A percentile compares a stretch with the other conserved stretches of the same genome.
phyloP scores from a whole-genome alignment of 2,888 invertebrate genomes.

The Nudaria mundana region DNA sequence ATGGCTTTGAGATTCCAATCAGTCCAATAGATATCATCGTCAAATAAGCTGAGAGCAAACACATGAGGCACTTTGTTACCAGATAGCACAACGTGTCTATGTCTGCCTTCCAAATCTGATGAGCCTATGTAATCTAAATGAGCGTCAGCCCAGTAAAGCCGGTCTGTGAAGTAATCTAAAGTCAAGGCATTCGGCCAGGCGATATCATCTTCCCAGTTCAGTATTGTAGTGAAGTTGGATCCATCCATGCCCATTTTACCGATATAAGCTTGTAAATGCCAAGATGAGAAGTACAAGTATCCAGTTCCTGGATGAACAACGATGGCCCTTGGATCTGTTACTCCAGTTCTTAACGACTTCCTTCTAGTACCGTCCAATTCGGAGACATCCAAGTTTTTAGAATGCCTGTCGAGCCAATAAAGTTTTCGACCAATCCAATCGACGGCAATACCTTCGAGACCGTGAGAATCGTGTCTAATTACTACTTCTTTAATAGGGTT shows the following conservation, averaged over 20 bases:
- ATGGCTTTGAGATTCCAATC: constrained; percentile 99
- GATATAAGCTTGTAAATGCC: constrained; percentile 97
- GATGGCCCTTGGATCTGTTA: constrained; percentile 96
- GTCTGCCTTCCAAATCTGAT: constrained; percentile 94
- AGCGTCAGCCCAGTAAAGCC: constrained; percentile 98
- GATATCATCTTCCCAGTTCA: constrained; percentile 96
- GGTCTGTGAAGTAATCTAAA: constrained; percentile 97
- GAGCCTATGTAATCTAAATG: constrained; percentile 98
- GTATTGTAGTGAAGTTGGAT: constrained; percentile 91
- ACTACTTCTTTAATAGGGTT: constrained; percentile 89
- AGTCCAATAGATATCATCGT: constrained; percentile 97
- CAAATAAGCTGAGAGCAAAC: constrained; percentile 96
- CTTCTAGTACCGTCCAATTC: constrained; percentile 95
- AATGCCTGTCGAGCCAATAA: constrained; percentile 98
- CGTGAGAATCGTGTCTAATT: constrained; percentile 95
- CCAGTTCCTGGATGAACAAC: constrained; percentile 97
- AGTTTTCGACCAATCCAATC: constrained; percentile 98
- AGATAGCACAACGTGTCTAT: constrained; percentile 90
- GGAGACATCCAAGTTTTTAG: constrained; percentile 96
- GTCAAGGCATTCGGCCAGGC: constrained; percentile 99
- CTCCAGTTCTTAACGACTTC: constrained; percentile 92
- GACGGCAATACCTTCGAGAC: constrained; percentile 97
- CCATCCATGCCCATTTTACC: constrained; percentile 99
- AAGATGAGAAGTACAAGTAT: constrained; percentile 96
- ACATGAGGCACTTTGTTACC: constrained; percentile 95